These are phyloP conservation scores for Enteromius unitaeniatus DNA, from an alignment of 2,797 vertebrate genomes.

Conservation along the genomic window DNA sequence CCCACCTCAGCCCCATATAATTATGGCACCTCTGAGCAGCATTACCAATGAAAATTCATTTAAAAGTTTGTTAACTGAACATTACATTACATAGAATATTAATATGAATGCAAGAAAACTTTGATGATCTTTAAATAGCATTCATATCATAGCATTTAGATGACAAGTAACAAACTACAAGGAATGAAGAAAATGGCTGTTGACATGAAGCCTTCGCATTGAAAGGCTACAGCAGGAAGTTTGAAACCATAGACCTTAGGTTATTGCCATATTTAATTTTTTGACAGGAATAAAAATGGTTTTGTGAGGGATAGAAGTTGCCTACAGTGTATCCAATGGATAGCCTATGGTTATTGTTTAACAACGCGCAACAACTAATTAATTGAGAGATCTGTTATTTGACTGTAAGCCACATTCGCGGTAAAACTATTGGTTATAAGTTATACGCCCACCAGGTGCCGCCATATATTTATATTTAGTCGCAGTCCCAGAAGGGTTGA, in stretches of 20 bases:
- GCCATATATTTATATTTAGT: background rate
- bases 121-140: background rate
- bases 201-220: background rate
- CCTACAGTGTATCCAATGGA: background rate
- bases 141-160: background rate
- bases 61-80: background rate
- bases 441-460: conserved; percentile 8
- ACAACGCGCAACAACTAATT: background rate
- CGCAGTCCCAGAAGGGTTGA: background rate
- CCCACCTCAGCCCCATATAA: background rate
- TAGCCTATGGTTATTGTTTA: background rate
- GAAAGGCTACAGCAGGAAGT: background rate
- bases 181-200: background rate
- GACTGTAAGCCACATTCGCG: background rate
- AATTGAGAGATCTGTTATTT: background rate
- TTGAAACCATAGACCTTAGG: background rate
- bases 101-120: background rate
- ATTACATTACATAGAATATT: background rate
- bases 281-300: background rate
- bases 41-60: background rate
- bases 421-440: background rate
- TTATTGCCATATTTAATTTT: background rate
- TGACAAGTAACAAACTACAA: background rate
- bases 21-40: background rate
- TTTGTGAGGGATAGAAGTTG: background rate